Conservation (phyloP, 2,797 vertebrate genomes). For the Gymnoscopelus microlampas region DNA sequence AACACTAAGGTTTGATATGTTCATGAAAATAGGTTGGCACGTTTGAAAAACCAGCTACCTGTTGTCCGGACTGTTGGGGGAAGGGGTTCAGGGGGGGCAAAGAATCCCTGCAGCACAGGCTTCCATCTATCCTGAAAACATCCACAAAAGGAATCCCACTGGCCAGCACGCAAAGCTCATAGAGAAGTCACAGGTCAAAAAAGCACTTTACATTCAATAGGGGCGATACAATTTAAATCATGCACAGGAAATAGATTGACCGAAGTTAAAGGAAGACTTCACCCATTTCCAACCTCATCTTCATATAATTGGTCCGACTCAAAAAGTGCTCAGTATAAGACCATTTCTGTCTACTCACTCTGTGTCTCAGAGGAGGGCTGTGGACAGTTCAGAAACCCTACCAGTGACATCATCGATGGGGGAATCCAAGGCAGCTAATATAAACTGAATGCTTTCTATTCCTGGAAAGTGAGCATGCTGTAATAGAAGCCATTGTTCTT, state of each 20-base stretch:
- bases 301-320: too few relatives aligned
- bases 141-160: constrained; percentile 34
- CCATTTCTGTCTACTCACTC: too few relatives aligned
- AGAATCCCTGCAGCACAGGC: constrained; percentile 36
- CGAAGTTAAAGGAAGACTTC: background rate
- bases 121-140: constrained; percentile 64
- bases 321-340: too few relatives aligned
- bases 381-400: too few relatives aligned
- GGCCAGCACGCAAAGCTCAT: constrained; percentile 46
- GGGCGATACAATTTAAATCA: constrained; percentile 69
- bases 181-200: constrained; percentile 70
- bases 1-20: constrained; percentile 78
- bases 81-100: background rate
- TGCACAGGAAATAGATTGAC: constrained; percentile 67
- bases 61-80: constrained; percentile 37
- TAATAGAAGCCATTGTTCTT: too few relatives aligned
- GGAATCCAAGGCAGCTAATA: too few relatives aligned
- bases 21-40: constrained; percentile 83
- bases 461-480: too few relatives aligned
- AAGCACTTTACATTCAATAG: constrained; percentile 79
- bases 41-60: constrained; percentile 73
- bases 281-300: background rate
- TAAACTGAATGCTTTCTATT: too few relatives aligned
- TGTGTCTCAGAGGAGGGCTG: too few relatives aligned
- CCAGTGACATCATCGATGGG: too few relatives aligned